Evolutionary conservation across 2,888 invertebrate genomes (phyloP), one percentile per base, ranked within the genome.

Genomic region (Spilarctia lutea): DNA sequence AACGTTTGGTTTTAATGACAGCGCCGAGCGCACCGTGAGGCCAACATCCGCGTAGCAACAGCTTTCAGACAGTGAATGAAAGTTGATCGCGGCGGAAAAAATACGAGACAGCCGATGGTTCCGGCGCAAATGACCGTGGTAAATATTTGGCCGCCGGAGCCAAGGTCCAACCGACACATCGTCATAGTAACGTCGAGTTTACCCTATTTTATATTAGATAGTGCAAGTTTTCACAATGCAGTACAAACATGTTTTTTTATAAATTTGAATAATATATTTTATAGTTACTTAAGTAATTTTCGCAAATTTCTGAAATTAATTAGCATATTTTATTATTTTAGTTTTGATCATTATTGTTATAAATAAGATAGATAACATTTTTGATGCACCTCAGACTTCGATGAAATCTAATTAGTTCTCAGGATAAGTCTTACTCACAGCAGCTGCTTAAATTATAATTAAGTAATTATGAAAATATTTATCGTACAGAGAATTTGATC

Each of bases 31-130:
- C 91, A 89, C 89, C 85, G 91, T 88, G 91, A 88, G 92, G 91
- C 92, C 94, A 91, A 93, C 92, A 94, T 96, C 95, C 95, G 95
- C 95, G 87, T 96, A 92, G 95, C 94, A 95, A 96, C 95, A 93
- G 93, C 91, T 92, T 93, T 93, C 93, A 92, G 93, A 91, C 90
- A 88, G 90, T 92, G 92, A 95, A 95, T 93, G 95, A 96, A 96
- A 96, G 95, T 96, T 94, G 93, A 93, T 93, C 92, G 89, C 86
- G 88, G 88, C 89, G 89, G 89, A 90, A 91, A 91, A 93, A 92
- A 93, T 91, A 90, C 89, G 90, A 90, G 87, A 88, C 86, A 85
- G 83, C 78, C 86, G 87, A 80, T 86, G 87, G 89, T 90, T 90
- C 91, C 91, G 92, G 90, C 87, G 88, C 85, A 88, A 88, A 88